Evolutionary conservation across 1,140 invertebrate species (phyloP), one percentile per base, ranked within the genome.

Genomic region (Colletes latitarsis): DNA sequence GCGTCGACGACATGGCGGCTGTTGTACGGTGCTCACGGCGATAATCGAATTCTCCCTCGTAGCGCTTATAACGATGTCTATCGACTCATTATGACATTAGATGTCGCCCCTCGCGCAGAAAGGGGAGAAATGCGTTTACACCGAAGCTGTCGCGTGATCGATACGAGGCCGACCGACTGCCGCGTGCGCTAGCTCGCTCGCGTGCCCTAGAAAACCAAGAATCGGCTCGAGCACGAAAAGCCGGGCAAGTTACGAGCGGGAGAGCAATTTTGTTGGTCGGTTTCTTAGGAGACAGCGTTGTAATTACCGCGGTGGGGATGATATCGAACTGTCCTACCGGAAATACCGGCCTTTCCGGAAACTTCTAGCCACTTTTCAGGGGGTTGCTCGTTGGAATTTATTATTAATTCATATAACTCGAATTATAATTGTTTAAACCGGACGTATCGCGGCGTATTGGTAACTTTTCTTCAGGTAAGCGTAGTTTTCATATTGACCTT

Each of bases 81-180:
- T 85, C 85, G 75, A 85, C 57, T 82, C 83, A 76, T 84, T 82
- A 84, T 43, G 69, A 82, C 83, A 84, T 86, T 82, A 86, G 85
- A 79, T 82, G 83, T 78, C 82, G 83, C 80, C 63, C 55, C 66
- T 78, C 76, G 77, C 67, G 43, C 79, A 39, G 64, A 41, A 67
- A 69, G 76, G 80, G 68, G 64, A 77, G 83, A 63, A 75, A 84
- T 41, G 72, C 83, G 83, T 76, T 86, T 85, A 85, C 79, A 75
- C 41, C 49, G 84, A 66, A 69, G 80, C 71, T 67, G 78, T 72
- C 71, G 80, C 69, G 67, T 85, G 83, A 85, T 86, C 85, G 85
- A 86, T 86, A 85, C 83, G 64, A 58, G 73, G 6, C 30, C 64
- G 78, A 58, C 66, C 74, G 64, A 70, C 14, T 52, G 46, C 55